Evolutionary conservation across 2,113 vertebrate genomes (phyloP), one percentile per base, ranked within the genome.

Genomic region (Mugil cephalus): DNA sequence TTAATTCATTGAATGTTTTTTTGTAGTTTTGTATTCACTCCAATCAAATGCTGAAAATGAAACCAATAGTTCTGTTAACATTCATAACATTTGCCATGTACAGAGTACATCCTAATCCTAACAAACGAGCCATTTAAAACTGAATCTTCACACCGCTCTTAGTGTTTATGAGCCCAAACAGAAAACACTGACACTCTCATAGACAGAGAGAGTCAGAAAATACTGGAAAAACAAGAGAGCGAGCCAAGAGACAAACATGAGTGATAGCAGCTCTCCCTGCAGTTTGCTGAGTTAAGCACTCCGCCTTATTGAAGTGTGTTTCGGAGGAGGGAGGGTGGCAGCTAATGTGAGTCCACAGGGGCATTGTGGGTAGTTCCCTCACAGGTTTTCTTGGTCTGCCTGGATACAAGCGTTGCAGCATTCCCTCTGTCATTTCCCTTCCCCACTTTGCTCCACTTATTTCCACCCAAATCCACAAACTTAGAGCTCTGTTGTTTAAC

Each of bases 311-410:
- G 71, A 30, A 36, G 73, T 58, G 13, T 54, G 43, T 56, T 55
- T 73, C 7, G 42, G 47, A 15, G 30, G 7, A 66, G 71, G 72
- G 80, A 43, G 70, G 58, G 81, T n/a, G 77, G 56, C 52, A 38
- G 74, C 30, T 60, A 59, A 52, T 53, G 64, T 0, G 17, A 70
- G 51, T 43, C 72, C 85, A 79, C 76, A 76, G 76, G 65, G 66
- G 89, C 85, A 88, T 87, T 81, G 77, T 90, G 85, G 83, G 87
- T 87, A 89, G 67, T 79, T 75, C 14, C 60, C 64, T 74, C 43
- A 6, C 64, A 77, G 52, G 63, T 58, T 73, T 55, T 70, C 77
- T 72, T 39, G 6, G 21, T 84, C 71, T 81, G 77, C 65, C 84
- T 69, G 52, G 79, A 88, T 51, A 87, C 79, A 81, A 80, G 79